A percentile compares a stretch with the other conserved stretches of the same genome.
These are phyloP conservation scores for Manis crassicaudata DNA, from an alignment of 2,797 vertebrate genomes.

Conservation along the genomic window DNA sequence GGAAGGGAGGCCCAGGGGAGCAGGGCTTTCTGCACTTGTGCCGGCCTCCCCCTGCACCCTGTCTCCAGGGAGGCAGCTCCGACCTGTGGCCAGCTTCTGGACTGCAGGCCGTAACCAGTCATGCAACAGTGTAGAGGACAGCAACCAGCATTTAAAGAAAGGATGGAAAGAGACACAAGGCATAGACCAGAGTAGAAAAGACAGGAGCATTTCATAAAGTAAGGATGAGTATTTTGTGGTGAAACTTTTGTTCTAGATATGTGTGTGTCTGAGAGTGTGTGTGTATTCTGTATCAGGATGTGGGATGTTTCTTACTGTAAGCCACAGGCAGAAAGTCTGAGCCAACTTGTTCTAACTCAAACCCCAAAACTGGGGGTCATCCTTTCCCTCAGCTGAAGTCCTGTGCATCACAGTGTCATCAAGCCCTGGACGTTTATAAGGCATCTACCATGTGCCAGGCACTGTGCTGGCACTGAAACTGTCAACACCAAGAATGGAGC, in stretches of 20 bases:
- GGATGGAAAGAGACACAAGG: background rate
- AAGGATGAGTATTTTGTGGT: background rate
- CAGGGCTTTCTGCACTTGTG: background rate
- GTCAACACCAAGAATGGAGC: background rate
- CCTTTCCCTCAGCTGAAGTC: background rate
- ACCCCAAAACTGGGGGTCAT: background rate
- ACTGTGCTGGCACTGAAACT: too few species aligned
- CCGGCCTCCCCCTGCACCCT: background rate
- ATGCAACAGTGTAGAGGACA: background rate
- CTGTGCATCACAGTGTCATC: too few species aligned
- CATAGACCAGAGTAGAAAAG: background rate
- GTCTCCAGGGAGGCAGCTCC: rapidly evolving
- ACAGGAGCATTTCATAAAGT: background rate
- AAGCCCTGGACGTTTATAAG: background rate
- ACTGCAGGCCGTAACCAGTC: too few species aligned
- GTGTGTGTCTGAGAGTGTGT: background rate
- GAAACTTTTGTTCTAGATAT: background rate
- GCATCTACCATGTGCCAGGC: background rate
- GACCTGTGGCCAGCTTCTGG: background rate
- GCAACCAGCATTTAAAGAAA: background rate
- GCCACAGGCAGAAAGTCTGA: background rate
- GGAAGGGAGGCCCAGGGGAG: background rate
- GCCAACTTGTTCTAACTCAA: background rate
- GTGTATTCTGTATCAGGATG: background rate
- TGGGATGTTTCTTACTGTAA: background rate